Evolutionary conservation across 2,888 invertebrate species (phyloP), one percentile per base, ranked within the genome.

Genomic region (Arrhopalites spinosus): DNA sequence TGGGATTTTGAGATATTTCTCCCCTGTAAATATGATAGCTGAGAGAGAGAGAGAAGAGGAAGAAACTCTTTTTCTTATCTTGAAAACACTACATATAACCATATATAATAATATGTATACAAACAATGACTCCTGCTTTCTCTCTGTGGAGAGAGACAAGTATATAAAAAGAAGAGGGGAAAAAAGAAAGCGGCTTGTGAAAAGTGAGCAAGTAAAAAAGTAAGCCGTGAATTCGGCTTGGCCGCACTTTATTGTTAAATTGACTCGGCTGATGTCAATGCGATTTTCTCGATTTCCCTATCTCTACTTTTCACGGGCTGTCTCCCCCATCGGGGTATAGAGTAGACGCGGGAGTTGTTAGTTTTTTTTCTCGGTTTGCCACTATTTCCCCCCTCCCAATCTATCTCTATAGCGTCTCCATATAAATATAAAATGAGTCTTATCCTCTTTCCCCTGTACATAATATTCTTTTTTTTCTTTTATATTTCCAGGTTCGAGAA

Each of bases 241-340:
- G 25, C 70, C 59, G 59, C 71, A 71, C 43, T 71, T 71, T 71
- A 71, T 59, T 59, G 71, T 71, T 71, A 71, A 71, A 59, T 71
- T 59, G 59, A 59, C 59, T 71, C 25, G 43, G 36, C 23, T 36
- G 45, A 71, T 59, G 71, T 43, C 71, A 71, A 71, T 71, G 43
- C 43, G 71, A 71, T 71, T 61, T 59, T 71, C 59, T 71, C 56
- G 59, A 36, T 56, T 56, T 64, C 64, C 64, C 36, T n/a, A 36
- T 53, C n/a, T n/a, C 15, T 20, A 53, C 53, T 53, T 53, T n/a
- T n/a, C n/a, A 53, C 50, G 15, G 50, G 50, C 15, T n/a, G 50
- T 15, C 36, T 36, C 36, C 36, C 36, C 36, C 36, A 36, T 36
- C 3, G 36, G 36, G 36, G 53, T 53, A 8, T 17, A 1, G 23